A percentile compares a stretch with the other conserved stretches of the same genome.
phyloP scores from a whole-genome alignment of 2,113 vertebrate species.

The Thinocorus orbignyianus region DNA sequence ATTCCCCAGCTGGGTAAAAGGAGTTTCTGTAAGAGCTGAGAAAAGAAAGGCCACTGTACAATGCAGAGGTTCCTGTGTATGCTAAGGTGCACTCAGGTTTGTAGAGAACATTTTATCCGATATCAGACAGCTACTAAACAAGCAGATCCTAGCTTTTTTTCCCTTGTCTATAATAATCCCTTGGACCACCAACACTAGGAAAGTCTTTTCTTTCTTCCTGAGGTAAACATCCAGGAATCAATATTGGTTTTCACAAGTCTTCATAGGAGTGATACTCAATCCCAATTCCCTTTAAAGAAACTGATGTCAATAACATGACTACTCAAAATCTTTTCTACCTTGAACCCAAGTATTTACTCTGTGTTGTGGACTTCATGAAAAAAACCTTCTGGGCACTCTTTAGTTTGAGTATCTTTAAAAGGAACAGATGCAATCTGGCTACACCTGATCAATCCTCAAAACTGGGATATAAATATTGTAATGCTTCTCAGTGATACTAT shows the following conservation, averaged over 20 bases:
- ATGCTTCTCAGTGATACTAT: neutral
- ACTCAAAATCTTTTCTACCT: neutral
- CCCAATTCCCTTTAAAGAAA: neutral
- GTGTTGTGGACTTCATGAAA: neutral
- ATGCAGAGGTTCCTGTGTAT: neutral
- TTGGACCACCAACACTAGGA: neutral
- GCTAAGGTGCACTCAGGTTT: neutral
- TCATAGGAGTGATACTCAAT: neutral
- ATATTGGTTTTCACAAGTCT: neutral
- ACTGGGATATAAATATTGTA: neutral
- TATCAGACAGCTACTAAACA: neutral
- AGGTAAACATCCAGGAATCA: conserved; percentile 1
- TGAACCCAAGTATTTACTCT: neutral
- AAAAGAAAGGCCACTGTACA: neutral
- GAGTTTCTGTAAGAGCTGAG: neutral
- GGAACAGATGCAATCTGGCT: neutral
- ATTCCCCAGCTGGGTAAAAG: neutral
- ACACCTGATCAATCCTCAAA: neutral
- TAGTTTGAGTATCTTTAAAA: neutral
- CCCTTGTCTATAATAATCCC: neutral
- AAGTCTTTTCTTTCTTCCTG: neutral
- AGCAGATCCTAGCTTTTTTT: neutral
- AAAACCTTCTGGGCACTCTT: neutral
- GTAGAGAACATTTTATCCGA: neutral
- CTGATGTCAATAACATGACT: neutral